Conservation (phyloP, 35 echinoderm and acorn worm genomes). For the Eucidaris tribuloides region DNA sequence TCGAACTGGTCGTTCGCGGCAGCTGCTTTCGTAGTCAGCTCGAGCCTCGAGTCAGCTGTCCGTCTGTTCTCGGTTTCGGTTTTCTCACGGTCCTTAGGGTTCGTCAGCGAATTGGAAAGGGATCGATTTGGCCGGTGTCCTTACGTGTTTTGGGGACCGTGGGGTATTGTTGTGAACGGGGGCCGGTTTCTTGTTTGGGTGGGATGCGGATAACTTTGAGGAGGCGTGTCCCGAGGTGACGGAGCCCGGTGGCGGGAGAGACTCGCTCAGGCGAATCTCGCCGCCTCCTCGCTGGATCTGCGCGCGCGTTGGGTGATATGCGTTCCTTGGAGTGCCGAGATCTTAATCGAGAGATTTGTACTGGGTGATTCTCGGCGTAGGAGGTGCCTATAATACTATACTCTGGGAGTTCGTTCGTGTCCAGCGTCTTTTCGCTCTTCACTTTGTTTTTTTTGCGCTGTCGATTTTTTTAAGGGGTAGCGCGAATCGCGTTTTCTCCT, state of each 20-base stretch:
- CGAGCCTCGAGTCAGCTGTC: constrained; percentile 46
- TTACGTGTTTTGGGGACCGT: too few relatives aligned
- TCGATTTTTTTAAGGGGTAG: not conserved
- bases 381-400: constrained; percentile 36
- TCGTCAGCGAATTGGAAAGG: constrained; percentile 7
- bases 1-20: constrained; percentile 65
- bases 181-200: constrained; percentile 48
- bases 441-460: not conserved
- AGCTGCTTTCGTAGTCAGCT: constrained; percentile 56
- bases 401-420: constrained; percentile 1
- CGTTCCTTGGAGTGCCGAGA: not conserved
- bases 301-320: too few relatives aligned
- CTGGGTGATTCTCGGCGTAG: not conserved
- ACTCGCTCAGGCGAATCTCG: constrained; percentile 25
- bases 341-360: constrained; percentile 19
- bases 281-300: constrained; percentile 52
- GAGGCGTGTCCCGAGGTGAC: too few relatives aligned
- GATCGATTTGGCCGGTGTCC: not conserved
- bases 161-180: too few relatives aligned
- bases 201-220: constrained; percentile 62
- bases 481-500: constrained; percentile 22
- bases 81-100: not conserved
- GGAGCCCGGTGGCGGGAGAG: constrained; percentile 12
- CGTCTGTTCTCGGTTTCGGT: constrained; percentile 47
- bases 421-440: not conserved